Percentiles rank a stretch among this genome's conserved stretches.
Evolutionary conservation across 2,797 vertebrate genomes (phyloP).

Genomic region (Mycteria americana): DNA sequence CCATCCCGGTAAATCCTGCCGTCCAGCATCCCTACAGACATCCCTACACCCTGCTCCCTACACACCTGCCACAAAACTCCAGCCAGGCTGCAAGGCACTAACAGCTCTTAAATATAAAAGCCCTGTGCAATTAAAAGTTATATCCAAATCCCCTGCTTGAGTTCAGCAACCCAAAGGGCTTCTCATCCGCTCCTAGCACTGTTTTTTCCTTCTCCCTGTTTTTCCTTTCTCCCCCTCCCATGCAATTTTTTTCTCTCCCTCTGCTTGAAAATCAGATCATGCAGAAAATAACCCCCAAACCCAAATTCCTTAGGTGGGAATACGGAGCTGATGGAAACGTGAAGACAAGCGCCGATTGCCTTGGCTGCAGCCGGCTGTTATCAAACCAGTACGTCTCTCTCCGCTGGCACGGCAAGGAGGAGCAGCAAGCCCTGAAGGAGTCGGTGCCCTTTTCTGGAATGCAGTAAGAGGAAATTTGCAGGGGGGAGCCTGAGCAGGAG

Average conservation of each 20-base stretch:
- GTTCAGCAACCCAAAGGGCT: neutral
- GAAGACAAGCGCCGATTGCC: neutral
- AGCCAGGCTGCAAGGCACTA: neutral
- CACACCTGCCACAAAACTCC: neutral
- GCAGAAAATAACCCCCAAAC: neutral
- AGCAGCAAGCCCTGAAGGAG: neutral
- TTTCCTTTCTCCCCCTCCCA: neutral
- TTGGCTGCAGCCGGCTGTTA: neutral
- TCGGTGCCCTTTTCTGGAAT: conserved; percentile 45
- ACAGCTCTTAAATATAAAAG: neutral
- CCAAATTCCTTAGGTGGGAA: neutral
- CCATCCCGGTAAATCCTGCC: neutral
- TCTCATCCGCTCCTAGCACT: neutral
- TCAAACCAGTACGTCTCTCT: neutral
- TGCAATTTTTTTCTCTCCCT: neutral
- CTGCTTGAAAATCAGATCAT: neutral
- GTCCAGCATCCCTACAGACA: neutral
- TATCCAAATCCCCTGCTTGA: neutral
- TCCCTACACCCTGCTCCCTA: neutral
- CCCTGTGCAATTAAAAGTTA: neutral
- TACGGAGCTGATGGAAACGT: fast-evolving
- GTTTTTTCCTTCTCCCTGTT: neutral
- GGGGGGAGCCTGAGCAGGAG: conserved; percentile 4
- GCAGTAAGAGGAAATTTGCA: conserved; percentile 9
- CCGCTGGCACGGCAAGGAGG: neutral